A percentile compares a stretch with the other conserved stretches of the same genome.
phyloP scores from a whole-genome alignment of 2,113 vertebrate genomes.

The Geococcyx californianus region DNA sequence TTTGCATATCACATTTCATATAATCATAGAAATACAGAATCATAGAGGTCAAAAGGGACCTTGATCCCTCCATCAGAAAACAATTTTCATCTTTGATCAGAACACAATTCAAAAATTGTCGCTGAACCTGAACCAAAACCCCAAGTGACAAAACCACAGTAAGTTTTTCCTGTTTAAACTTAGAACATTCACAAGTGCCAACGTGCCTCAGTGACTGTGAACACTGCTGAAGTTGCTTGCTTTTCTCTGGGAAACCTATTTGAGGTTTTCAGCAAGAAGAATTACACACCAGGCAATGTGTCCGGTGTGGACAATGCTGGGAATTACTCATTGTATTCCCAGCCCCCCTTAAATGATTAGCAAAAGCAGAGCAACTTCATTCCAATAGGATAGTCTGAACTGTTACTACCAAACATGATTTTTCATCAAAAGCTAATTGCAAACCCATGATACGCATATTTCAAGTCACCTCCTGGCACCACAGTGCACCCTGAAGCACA shows the following conservation, averaged over 20 bases:
- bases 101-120: accelerated
- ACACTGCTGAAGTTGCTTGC: accelerated
- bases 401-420: background rate
- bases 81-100: accelerated
- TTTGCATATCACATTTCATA: accelerated
- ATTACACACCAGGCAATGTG: accelerated
- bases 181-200: accelerated
- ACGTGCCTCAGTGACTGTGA: accelerated
- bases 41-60: no score
- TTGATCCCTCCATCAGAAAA: no score
- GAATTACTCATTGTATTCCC: background rate
- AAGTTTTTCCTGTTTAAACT: background rate
- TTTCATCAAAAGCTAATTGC: background rate
- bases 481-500: accelerated
- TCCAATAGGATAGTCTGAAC: accelerated
- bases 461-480: background rate
- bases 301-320: accelerated
- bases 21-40: no score
- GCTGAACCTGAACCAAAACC: accelerated
- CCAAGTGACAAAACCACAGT: accelerated
- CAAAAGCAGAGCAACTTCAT: background rate
- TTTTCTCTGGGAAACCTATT: no score
- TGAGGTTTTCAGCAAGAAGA: background rate
- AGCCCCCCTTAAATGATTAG: background rate
- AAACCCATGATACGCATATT: accelerated